Evolutionary conservation across 2,113 vertebrate species (phyloP), one percentile per base, ranked within the genome.

Genomic region (Cephalopholis sonnerati): DNA sequence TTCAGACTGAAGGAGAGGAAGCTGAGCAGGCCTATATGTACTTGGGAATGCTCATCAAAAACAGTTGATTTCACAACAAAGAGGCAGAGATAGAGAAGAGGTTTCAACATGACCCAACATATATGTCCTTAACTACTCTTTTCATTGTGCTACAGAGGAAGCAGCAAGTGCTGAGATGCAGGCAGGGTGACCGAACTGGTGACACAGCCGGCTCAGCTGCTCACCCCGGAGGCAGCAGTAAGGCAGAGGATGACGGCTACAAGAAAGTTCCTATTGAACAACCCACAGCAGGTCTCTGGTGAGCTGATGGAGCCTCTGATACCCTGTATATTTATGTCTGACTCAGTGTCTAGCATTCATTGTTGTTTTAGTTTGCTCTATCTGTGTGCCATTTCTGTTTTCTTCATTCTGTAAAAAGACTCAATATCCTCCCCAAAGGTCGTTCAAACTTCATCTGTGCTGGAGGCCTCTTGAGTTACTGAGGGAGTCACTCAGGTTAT

Each of bases 1-100:
- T 76, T 79, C 79, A 75, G 74, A 65, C n/a, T 71, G 54, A 84
- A 74, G 61, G 24, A 61, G 55, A 54, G 25, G 58, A 85, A 57
- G 41, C 46, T 29, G 36, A 27, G 83, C 44, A 32, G 32, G 4
- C 24, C 22, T 48, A 4, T n/a, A 54, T 54, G 25, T 32, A 69
- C 46, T 17, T 17, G 15, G 39, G 11, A 67, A 73, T 77, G 64
- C 55, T 58, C 71, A 68, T 62, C 46, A 73, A 74, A 65, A 73
- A 68, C 57, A 70, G 53, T 9, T 67, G 39, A 71, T 70, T 15
- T 54, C 54, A 78, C 58, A 66, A 32, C 17, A 72, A 63, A 59
- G 65, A 62, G 51, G 46, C 27, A 32, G 41, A 74, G 29, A 55
- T 11, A n/a, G n/a, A n/a, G n/a, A n/a, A n/a, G n/a, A n/a, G n/a